These are phyloP conservation scores for Dendronephthya gigantea DNA, from an alignment of 64 coral and sea anemone genomes.

Conservation along the genomic window DNA sequence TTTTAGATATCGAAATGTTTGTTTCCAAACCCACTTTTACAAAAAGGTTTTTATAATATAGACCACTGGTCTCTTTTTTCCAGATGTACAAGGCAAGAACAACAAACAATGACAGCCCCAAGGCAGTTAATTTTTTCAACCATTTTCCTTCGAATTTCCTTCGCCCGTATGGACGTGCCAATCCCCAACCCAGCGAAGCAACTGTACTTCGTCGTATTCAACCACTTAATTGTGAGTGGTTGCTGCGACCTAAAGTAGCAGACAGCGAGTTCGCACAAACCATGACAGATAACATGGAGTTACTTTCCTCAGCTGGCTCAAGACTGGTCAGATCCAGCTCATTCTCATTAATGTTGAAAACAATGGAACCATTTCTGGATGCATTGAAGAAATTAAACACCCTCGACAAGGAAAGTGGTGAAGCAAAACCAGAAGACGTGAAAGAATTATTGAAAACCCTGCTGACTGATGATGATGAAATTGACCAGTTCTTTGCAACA, in stretches of 20 bases:
- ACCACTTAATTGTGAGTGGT: neutral
- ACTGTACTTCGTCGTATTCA: neutral
- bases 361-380: neutral
- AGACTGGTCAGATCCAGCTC: neutral
- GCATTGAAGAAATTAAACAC: neutral
- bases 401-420: neutral
- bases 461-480: neutral
- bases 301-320: neutral
- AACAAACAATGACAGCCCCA: neutral
- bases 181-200: slow-evolving; percentile 7
- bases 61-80: neutral
- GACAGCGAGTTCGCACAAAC: neutral
- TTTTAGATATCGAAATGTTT: too few species aligned
- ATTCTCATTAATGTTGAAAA: neutral
- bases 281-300: neutral
- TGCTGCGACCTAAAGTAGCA: neutral
- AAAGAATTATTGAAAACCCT: neutral
- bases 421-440: neutral
- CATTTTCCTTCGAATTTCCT: neutral
- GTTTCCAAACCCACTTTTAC: too few species aligned
- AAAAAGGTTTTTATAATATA: too few species aligned
- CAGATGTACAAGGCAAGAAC: too few species aligned
- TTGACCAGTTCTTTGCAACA: neutral
- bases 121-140: neutral
- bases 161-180: neutral